phyloP scores from a whole-genome alignment of 2,797 vertebrate species.

The Rhinichthys osculus region DNA sequence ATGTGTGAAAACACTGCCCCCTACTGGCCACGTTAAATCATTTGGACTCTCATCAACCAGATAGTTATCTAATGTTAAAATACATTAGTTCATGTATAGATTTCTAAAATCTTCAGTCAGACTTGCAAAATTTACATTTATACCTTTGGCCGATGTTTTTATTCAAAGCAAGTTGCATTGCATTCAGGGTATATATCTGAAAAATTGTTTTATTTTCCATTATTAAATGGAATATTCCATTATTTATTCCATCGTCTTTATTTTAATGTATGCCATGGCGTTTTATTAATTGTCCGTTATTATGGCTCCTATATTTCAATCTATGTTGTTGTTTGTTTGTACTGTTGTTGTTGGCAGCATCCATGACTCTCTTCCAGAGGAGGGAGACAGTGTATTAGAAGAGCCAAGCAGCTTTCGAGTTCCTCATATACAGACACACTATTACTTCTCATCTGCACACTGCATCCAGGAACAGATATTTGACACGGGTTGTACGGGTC shows the following conservation, averaged over 20 bases:
- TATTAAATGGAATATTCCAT: neutral
- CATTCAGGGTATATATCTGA: neutral
- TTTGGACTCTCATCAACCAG: neutral
- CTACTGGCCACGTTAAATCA: conserved; percentile 65
- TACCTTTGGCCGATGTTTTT: neutral
- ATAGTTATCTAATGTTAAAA: neutral
- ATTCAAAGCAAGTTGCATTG: neutral
- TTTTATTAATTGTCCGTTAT: neutral
- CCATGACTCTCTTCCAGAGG: conserved; percentile 40
- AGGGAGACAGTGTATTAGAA: conserved; percentile 54
- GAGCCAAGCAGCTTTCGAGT: neutral
- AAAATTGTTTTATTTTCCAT: neutral
- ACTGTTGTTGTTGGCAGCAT: conserved; percentile 3
- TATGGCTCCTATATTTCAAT: conserved; percentile 9
- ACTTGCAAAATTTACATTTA: neutral
- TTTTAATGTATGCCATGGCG: neutral
- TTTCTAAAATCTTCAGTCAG: neutral
- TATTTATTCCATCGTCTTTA: neutral
- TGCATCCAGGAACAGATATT: conserved; percentile 29
- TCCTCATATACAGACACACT: neutral
- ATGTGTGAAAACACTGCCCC: conserved; percentile 75
- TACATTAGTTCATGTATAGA: neutral
- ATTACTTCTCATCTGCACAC: conserved; percentile 15
- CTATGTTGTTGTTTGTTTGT: neutral
- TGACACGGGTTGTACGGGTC: neutral